A percentile compares a stretch with the other conserved stretches of the same genome.
These are phyloP conservation scores for Cuculus canorus DNA, from an alignment of 2,797 vertebrate species.

Conservation along the genomic window DNA sequence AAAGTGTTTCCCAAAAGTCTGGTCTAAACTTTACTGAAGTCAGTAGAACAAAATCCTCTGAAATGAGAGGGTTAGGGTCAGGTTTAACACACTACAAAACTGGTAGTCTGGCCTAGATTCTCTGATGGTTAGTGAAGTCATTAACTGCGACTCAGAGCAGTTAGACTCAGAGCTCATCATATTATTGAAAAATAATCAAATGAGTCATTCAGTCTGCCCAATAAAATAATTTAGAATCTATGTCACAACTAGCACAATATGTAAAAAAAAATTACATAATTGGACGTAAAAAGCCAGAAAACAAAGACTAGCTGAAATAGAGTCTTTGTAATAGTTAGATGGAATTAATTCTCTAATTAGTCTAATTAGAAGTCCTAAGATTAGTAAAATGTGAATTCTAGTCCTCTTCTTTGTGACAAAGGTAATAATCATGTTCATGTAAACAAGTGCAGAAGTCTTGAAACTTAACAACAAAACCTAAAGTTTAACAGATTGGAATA, in stretches of 20 bases:
- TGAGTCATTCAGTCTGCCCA: background rate
- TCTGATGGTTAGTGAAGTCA: background rate
- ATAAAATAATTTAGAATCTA: background rate
- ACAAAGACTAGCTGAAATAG: background rate
- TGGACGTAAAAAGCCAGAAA: background rate
- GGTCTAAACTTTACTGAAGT: background rate
- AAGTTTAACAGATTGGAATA: background rate
- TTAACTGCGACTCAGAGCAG: too few relatives aligned
- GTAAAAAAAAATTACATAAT: background rate
- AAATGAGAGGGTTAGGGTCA: background rate
- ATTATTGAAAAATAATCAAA: background rate
- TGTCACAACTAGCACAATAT: background rate
- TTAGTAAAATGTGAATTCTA: background rate
- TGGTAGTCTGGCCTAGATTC: background rate
- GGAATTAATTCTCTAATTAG: background rate
- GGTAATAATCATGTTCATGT: accelerated
- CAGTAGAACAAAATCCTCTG: background rate
- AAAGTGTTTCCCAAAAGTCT: background rate
- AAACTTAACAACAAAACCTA: background rate
- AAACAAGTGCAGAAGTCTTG: background rate
- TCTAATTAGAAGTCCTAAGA: background rate
- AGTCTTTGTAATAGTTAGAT: background rate
- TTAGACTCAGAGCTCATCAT: background rate
- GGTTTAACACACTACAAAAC: background rate
- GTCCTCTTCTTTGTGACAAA: background rate